Conservation (phyloP, 2,888 invertebrate species). For the Tanaodytes sp. region DNA sequence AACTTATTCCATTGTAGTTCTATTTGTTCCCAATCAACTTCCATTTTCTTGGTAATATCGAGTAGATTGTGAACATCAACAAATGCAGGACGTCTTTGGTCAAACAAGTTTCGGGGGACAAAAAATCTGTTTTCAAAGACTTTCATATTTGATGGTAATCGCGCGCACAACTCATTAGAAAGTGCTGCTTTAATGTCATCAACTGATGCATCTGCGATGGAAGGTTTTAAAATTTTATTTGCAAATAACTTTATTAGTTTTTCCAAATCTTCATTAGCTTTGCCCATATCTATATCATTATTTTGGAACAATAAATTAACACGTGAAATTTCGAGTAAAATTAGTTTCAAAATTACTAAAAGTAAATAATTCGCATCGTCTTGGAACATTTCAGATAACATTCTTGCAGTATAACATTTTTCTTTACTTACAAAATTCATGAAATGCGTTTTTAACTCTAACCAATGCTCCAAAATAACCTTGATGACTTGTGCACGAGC, state of each 20-base stretch:
- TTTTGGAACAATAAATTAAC: slow-evolving; percentile 31
- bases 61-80: no score
- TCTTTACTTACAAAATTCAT: slow-evolving; percentile 4
- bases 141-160: slow-evolving; percentile 8
- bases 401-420: slow-evolving; percentile 42
- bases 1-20: slow-evolving; percentile 27
- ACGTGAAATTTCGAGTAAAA: slow-evolving; percentile 27
- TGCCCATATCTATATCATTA: no score
- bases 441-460: slow-evolving; percentile 43
- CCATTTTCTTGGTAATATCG: no score
- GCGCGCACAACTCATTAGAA: slow-evolving; percentile 10
- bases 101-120: slow-evolving; percentile 23
- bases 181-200: no score
- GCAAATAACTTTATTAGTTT: no score
- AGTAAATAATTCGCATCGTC: slow-evolving; percentile 35
- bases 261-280: no score
- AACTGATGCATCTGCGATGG: no score
- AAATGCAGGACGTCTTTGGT: slow-evolving; percentile 14
- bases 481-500: slow-evolving; percentile 24
- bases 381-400: slow-evolving; percentile 37
- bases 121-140: slow-evolving; percentile 13
- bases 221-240: no score
- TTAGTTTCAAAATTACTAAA: slow-evolving; percentile 28
- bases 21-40: background rate
- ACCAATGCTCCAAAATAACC: slow-evolving; percentile 47